Evolutionary conservation across 1,140 invertebrate species (phyloP), one percentile per base, ranked within the genome.

Genomic region (Hylyphantes graminicola): DNA sequence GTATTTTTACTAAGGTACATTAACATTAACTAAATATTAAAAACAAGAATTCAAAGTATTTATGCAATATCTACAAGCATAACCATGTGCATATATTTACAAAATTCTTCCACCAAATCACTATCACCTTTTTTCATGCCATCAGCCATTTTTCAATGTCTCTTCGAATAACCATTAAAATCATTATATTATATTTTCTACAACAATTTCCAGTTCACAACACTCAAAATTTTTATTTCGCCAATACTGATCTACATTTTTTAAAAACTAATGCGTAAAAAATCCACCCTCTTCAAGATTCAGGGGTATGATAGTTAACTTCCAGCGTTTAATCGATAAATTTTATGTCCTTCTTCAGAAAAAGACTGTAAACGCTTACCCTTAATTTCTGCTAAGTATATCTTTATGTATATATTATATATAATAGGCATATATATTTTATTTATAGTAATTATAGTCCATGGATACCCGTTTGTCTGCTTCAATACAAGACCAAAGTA

Each of bases 41-140:
- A 81, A 81, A 7, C 68, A 17, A 35, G 57, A 50, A 57, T 8
- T 59, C 19, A 63, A n/a, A 57, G 53, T 17, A 64, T 17, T 74
- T 50, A 82, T 73, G 79, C 79, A 82, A 35, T 82, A 83, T 83
- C 80, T 83, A 83, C 80, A 83, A 83, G 80, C 80, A 21, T 83
- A 75, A 83, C 65, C 70, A 75, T 63, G 63, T 83, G 80, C 70
- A 63, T 48, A 15, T 82, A 83, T 83, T 55, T 83, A 83, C 80
- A 83, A 10, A 70, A 15, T 51, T 35, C 35, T 51, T 51, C 67
- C 48, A 65, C 12, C 8, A 15, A 53, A 65, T 17, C 35, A 65
- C 64, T 35, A 65, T 65, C 64, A 65, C 35, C n/a, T 65, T 19
- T 21, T 65, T 65, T 65, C 9, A 17, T n/a, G 11, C 64, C 48